phyloP scores from a whole-genome alignment of 2,113 vertebrate genomes.

The Gymnocephalus cernua region DNA sequence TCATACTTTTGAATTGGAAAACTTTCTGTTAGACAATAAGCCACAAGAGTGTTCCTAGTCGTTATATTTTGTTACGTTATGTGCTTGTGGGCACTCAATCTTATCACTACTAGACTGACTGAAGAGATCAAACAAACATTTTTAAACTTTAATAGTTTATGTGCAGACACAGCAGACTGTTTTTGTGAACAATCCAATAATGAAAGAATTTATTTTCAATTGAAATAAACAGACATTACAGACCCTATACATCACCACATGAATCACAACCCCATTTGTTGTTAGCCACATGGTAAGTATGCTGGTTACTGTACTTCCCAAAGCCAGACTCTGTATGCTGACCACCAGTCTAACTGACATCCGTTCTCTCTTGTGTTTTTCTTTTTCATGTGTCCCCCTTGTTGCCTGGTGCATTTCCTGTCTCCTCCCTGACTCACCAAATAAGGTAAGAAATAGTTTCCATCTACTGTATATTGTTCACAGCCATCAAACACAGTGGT shows the following conservation, averaged over 20 bases:
- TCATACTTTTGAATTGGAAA: background rate
- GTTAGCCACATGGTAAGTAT: slow-evolving; percentile 74
- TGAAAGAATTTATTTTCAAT: background rate
- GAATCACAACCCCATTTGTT: slow-evolving; percentile 17
- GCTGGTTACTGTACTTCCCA: slow-evolving; percentile 18
- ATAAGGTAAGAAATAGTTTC: slow-evolving; percentile 80
- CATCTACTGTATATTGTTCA: slow-evolving; percentile 11
- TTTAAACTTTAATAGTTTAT: background rate
- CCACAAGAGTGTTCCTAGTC: background rate
- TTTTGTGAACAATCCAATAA: slow-evolving; percentile 2
- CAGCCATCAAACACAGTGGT: slow-evolving; percentile 23
- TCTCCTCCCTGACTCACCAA: slow-evolving; percentile 58
- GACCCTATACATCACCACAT: background rate
- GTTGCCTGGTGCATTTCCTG: slow-evolving; percentile 42
- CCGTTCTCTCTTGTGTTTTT: slow-evolving; percentile 61
- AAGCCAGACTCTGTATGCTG: slow-evolving; percentile 33
- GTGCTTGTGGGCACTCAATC: background rate
- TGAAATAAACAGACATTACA: background rate
- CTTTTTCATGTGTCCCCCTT: slow-evolving; percentile 70
- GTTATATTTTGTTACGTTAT: background rate
- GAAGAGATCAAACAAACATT: background rate
- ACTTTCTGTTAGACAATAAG: background rate
- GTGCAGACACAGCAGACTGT: background rate
- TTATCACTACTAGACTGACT: background rate
- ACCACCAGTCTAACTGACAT: slow-evolving; percentile 69